phyloP scores from a whole-genome alignment of 35 echinoderm and acorn worm genomes.

The Patiria miniata region DNA sequence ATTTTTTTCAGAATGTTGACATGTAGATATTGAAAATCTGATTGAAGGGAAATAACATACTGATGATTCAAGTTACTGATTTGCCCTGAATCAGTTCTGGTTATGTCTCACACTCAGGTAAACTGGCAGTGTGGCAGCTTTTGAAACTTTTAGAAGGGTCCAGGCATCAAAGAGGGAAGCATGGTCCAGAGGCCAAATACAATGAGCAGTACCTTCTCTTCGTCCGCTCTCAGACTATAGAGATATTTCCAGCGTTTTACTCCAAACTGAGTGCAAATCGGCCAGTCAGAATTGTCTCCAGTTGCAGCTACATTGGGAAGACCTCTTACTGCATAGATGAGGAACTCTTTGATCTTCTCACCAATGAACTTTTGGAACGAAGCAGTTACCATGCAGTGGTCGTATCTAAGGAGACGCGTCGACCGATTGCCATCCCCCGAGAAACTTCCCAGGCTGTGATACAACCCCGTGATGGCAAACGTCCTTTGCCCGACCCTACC shows the following conservation, averaged over 20 bases:
- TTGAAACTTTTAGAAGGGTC: neutral
- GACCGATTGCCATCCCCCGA: neutral
- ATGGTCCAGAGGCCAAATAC: neutral
- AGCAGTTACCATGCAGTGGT: neutral
- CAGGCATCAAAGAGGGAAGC: neutral
- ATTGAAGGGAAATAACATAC: too few relatives aligned
- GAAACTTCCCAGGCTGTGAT: neutral
- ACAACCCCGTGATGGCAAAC: neutral
- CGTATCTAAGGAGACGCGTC: neutral
- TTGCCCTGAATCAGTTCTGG: too few relatives aligned
- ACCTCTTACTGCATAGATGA: neutral
- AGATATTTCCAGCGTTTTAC: constrained; percentile 19
- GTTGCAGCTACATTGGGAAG: constrained; percentile 10
- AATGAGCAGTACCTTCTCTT: neutral
- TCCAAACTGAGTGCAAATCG: neutral
- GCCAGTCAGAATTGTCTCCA: neutral
- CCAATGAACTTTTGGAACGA: neutral
- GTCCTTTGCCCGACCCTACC: neutral
- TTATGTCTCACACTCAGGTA: too few relatives aligned
- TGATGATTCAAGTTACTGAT: too few relatives aligned
- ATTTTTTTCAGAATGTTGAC: too few relatives aligned
- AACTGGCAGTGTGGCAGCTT: neutral
- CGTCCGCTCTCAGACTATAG: neutral
- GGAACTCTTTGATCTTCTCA: neutral
- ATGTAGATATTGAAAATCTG: too few relatives aligned